Conservation (phyloP, 2,113 vertebrate genomes). For the Lipotes vexillifer region DNA sequence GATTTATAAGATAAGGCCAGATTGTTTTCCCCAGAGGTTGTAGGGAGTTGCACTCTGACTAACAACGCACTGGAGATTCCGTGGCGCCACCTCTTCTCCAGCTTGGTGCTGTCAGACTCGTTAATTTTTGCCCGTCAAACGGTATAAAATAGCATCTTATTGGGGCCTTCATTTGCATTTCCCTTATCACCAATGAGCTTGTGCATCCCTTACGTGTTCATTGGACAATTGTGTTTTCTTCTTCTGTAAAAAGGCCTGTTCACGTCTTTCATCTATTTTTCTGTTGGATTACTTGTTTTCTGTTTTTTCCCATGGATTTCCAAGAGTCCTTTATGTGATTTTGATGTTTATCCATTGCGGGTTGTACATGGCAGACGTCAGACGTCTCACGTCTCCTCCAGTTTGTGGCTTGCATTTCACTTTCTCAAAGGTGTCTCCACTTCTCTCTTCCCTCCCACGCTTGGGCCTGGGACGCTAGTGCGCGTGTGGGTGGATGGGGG, state of each 20-base stretch:
- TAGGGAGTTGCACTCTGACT: neutral
- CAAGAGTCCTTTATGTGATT: neutral
- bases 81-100: neutral
- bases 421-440: slow-evolving; percentile 42
- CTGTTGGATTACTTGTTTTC: neutral
- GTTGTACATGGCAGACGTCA: neutral
- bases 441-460: neutral
- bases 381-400: neutral
- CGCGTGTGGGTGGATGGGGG: neutral
- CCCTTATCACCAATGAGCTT: neutral
- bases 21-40: neutral
- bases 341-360: neutral
- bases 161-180: slow-evolving; percentile 34
- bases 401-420: slow-evolving; percentile 41
- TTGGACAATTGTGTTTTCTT: neutral
- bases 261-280: neutral
- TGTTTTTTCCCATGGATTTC: neutral
- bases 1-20: neutral
- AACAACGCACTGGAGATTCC: neutral
- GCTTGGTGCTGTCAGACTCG: neutral
- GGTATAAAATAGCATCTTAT: neutral
- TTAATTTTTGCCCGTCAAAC: neutral
- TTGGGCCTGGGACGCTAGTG: neutral
- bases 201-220: neutral
- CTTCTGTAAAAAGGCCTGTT: neutral